Evolutionary conservation across 2,113 vertebrate genomes (phyloP), one percentile per base, ranked within the genome.

Genomic region (Vulpes lagopus): DNA sequence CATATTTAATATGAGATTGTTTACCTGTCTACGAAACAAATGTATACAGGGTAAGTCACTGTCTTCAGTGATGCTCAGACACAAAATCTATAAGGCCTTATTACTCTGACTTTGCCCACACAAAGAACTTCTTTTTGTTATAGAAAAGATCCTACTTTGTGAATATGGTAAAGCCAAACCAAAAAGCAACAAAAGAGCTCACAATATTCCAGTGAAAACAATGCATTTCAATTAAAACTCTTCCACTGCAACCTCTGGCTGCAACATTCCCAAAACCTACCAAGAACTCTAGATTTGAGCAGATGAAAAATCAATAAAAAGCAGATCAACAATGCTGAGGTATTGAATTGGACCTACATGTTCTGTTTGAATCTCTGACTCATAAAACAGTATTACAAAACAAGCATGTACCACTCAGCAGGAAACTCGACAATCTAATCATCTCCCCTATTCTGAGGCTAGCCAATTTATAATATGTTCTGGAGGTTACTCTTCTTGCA

Each of bases 301-400:
- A 98, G 98, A 98, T 98, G 98, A 98, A 98, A 99, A 99, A 99
- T 98, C 99, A 98, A 99, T 99, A 98, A 98, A 98, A 98, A 98
- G 11, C 97, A 99, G 98, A 98, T 98, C 98, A 99, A 98, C 98
- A 98, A 97, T 92, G 97, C 97, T 97, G 98, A 98, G 94, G 97
- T 97, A 98, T 73, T 98, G 98, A 98, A 98, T 74, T 97, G 98
- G 98, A 98, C 98, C 98, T 98, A 97, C 98, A 98, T 96, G 1
- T 99, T 98, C 98, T 97, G 96, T 98, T 98, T 98, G 98, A 98
- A 98, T 98, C 98, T 98, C 97, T 78, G 97, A 97, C 97, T 99
- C 98, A 98, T 97, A 98, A 98, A 98, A 98, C 95, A 30, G 30
- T 98, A 98, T 97, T 98, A 98, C 98, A 98, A 98, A 98, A 98